Conservation (phyloP, 2,113 vertebrate genomes). For the Toxostoma redivivum region DNA sequence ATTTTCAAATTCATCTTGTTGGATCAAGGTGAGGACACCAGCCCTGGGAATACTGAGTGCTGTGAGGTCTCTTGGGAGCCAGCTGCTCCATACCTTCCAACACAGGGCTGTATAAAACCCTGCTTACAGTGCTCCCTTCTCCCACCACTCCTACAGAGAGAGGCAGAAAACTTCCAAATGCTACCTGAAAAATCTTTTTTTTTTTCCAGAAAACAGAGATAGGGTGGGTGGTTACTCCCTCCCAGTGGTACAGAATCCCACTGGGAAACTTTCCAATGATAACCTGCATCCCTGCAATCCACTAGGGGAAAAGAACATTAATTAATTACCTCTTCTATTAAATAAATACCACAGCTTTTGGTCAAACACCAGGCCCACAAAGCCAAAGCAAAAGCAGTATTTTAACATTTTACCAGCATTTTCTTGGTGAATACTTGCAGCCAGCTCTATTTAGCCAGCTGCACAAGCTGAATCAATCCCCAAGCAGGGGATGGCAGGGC, state of each 20-base stretch:
- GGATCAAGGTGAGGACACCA: background rate
- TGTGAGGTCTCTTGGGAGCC: background rate
- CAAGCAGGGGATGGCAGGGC: background rate
- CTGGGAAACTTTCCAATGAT: background rate
- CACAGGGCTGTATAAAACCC: background rate
- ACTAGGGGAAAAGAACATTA: background rate
- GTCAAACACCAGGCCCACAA: background rate
- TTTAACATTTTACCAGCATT: background rate
- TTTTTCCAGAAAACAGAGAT: background rate
- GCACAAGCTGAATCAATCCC: rapidly evolving
- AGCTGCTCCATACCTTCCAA: background rate
- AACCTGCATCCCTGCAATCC: rapidly evolving
- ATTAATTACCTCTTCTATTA: background rate
- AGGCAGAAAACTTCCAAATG: background rate
- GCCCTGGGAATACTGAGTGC: background rate
- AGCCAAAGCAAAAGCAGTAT: background rate
- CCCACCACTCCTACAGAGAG: background rate
- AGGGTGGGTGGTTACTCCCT: rapidly evolving
- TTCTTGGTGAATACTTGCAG: background rate
- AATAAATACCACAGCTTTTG: background rate
- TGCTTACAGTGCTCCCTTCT: background rate
- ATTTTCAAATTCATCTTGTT: background rate
- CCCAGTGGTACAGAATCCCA: background rate
- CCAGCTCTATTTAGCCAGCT: background rate
- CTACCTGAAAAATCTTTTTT: background rate